Evolutionary conservation across 2,113 vertebrate genomes (phyloP), one percentile per base, ranked within the genome.

Genomic region (Hemiscyllium ocellatum): DNA sequence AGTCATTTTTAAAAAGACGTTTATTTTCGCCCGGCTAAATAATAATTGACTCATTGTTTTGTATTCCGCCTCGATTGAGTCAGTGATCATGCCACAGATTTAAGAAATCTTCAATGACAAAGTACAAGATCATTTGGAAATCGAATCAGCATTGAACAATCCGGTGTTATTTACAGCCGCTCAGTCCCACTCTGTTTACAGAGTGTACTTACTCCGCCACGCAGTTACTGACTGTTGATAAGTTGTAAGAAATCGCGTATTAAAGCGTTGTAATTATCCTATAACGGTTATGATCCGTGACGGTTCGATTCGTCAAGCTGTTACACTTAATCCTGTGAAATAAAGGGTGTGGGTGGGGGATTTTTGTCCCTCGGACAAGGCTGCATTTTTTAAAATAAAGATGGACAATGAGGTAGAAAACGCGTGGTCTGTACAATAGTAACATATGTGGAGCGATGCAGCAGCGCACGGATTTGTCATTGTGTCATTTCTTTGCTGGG

Each of bases 231-330:
- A 97, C 98, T 97, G 97, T 98, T 98, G 97, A 98, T 97, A 97
- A 97, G 97, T 97, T 97, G 98, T 97, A 97, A 97, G 94, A 97
- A 97, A 97, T 96, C 97, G 98, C 98, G 98, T 98, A 98, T 97
- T 97, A 98, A 98, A 98, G 98, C 98, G 98, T 98, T 98, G 97
- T 97, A 98, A 97, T 97, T 96, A 97, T 97, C 97, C 96, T 97
- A 97, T 97, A 98, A 98, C 98, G 97, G 98, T 98, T 98, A 97
- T 96, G 97, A 98, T 98, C 98, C 96, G 96, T 96, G 97, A 97
- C 97, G 96, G 97, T 97, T 98, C 98, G 97, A 98, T 98, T 97
- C 98, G 97, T 96, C 95, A 96, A 97, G 69, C 94, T 95, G 94
- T 95, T 95, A 52, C 68, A 52, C 72, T 95, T 95, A 95, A 95